Conservation (phyloP, 2,113 vertebrate genomes). For the Grammomys surdaster region DNA sequence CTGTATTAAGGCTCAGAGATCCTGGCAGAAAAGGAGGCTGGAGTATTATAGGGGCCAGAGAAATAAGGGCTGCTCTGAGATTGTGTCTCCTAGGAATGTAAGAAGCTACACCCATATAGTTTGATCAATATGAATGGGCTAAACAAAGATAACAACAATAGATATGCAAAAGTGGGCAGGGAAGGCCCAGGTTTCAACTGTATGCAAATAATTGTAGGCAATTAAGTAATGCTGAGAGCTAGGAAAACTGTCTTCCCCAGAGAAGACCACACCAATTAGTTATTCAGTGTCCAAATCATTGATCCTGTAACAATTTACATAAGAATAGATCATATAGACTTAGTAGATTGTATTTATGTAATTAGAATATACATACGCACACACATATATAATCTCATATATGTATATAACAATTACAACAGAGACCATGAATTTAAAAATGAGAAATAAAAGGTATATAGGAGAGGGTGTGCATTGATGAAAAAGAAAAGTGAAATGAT, state of each 20-base stretch:
- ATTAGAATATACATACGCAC: neutral
- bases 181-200: neutral
- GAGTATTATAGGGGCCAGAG: neutral
- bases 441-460: neutral
- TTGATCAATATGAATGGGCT: neutral
- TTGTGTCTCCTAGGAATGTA: neutral
- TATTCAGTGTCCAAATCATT: neutral
- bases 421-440: neutral
- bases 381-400: neutral
- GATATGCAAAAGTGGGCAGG: neutral
- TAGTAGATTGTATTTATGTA: neutral
- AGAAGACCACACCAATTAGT: neutral
- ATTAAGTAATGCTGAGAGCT: neutral
- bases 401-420: neutral
- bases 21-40: neutral
- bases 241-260: neutral
- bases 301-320: neutral
- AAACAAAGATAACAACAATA: neutral
- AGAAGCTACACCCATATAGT: neutral
- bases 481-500: neutral
- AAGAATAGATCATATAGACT: neutral
- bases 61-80: neutral
- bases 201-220: neutral
- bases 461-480: accelerated
- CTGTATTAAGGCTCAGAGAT: neutral